Evolutionary conservation across 2,888 invertebrate species (phyloP).

Genomic region (Tenthredo scrophulariae): DNA sequence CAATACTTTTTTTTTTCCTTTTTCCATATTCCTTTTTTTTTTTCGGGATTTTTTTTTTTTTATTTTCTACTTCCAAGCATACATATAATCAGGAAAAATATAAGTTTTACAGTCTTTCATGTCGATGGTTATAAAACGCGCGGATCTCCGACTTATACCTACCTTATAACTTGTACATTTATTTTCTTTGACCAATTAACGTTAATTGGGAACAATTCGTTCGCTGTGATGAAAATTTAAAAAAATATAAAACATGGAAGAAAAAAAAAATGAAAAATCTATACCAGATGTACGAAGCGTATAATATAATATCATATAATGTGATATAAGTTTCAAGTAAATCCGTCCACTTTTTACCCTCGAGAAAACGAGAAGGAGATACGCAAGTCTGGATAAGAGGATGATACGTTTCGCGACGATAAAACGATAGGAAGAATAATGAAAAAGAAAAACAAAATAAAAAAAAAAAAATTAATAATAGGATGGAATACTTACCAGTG

Average conservation of each 20-base stretch:
- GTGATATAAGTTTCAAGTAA: background rate
- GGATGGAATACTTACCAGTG: constrained; percentile 82
- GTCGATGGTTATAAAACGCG: background rate
- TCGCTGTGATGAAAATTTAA: background rate
- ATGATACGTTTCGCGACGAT: background rate
- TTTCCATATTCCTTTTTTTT: background rate
- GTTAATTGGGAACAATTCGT: constrained; percentile 33
- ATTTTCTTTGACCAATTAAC: constrained; percentile 39
- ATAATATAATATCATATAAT: background rate
- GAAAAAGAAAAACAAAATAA: no score
- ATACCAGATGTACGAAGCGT: background rate
- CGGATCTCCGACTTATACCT: background rate
- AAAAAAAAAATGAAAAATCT: background rate
- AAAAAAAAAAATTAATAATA: background rate
- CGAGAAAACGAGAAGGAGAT: background rate
- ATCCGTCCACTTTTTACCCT: background rate
- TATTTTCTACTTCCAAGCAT: background rate
- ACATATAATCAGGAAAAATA: background rate
- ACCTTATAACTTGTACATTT: background rate
- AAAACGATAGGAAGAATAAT: background rate
- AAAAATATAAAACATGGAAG: background rate
- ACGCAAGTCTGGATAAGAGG: background rate
- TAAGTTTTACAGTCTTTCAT: constrained; percentile 13
- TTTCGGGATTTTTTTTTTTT: background rate
- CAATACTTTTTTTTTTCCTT: background rate